These are phyloP conservation scores for Drosophila mojavensis DNA, from an alignment of 1,140 invertebrate species.

Conservation along the genomic window DNA sequence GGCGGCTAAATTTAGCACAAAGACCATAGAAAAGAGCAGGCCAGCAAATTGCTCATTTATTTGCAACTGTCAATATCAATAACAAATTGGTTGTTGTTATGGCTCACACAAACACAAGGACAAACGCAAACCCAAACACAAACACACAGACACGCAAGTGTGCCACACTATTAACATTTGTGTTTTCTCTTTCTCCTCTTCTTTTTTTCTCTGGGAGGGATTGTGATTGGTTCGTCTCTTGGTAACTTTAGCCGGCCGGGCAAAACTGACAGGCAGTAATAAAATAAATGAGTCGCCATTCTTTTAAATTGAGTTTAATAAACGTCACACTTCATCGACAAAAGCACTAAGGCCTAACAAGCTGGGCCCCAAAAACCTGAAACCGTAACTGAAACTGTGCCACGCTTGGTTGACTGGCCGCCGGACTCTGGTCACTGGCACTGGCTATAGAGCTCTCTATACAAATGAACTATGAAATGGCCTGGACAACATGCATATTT, in stretches of 20 bases:
- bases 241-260: constrained; percentile 66
- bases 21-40: constrained; percentile 37
- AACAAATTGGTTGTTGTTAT: constrained; percentile 80
- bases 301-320: constrained; percentile 83
- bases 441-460: constrained; percentile 27
- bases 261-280: constrained; percentile 72
- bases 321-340: constrained; percentile 82
- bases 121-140: constrained; percentile 29
- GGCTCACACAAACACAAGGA: constrained; percentile 60
- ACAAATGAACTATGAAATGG: constrained; percentile 82
- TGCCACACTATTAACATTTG: constrained; percentile 73
- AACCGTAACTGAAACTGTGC: constrained; percentile 50
- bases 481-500: constrained; percentile 72
- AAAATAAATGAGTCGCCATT: constrained; percentile 82
- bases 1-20: constrained; percentile 63
- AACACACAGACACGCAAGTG: constrained; percentile 41
- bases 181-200: constrained; percentile 24
- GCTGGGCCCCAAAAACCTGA: constrained; percentile 33
- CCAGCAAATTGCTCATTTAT: constrained; percentile 80
- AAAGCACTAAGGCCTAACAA: constrained; percentile 63
- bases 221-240: constrained; percentile 41
- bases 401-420: constrained; percentile 58
- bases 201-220: constrained; percentile 22
- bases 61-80: constrained; percentile 83
- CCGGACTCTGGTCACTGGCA: constrained; percentile 2